A percentile compares a stretch with the other conserved stretches of the same genome.
phyloP scores from a whole-genome alignment of 2,113 vertebrate genomes.

The Pantherophis guttatus region DNA sequence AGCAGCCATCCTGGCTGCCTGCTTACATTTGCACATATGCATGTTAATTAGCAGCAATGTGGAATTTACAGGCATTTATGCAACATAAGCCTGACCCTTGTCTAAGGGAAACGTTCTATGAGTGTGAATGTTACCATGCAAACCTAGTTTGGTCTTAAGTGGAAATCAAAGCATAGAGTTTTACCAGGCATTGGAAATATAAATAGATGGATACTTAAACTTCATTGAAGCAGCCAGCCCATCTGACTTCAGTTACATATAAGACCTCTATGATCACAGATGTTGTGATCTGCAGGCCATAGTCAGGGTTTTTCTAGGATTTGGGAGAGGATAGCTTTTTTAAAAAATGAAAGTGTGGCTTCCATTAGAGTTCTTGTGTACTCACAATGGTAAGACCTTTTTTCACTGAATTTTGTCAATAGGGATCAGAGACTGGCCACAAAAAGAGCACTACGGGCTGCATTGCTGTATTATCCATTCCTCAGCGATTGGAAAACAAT shows the following conservation, averaged over 20 bases:
- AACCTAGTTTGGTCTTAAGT: neutral
- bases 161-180: neutral
- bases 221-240: neutral
- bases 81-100: neutral
- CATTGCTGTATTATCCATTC: neutral
- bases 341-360: neutral
- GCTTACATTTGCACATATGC: constrained; percentile 10
- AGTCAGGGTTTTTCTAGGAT: neutral
- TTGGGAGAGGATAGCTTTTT: neutral
- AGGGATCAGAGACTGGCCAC: neutral
- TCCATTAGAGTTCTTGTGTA: neutral
- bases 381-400: neutral
- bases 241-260: neutral
- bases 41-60: neutral
- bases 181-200: neutral
- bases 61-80: neutral
- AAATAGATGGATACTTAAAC: neutral
- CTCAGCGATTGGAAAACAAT: neutral
- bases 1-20: neutral
- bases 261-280: neutral
- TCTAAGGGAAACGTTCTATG: neutral
- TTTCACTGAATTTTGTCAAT: neutral
- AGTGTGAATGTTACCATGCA: neutral
- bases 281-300: neutral
- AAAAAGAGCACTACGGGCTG: neutral